A percentile compares a stretch with the other conserved stretches of the same genome.
These are phyloP conservation scores for Osedax fenrisi DNA, from an alignment of 2,888 invertebrate species.

Conservation along the genomic window DNA sequence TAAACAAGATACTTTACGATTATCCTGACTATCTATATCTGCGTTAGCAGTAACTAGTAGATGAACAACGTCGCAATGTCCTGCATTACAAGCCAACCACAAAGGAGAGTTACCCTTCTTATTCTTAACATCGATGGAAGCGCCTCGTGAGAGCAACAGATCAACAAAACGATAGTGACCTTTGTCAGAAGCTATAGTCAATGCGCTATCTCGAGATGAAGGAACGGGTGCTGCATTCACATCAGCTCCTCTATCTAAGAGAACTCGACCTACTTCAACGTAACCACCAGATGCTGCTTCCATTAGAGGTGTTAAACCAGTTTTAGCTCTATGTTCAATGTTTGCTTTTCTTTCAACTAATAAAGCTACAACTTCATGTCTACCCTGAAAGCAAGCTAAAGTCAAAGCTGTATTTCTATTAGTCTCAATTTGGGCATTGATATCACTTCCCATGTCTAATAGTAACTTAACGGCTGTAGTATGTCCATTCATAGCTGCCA, in stretches of 20 bases:
- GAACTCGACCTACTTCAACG: slow-evolving; percentile 88
- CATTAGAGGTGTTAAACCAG: slow-evolving; percentile 94
- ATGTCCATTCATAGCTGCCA: slow-evolving; percentile 98
- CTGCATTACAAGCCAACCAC: slow-evolving; percentile 87
- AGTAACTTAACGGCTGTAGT: slow-evolving; percentile 82
- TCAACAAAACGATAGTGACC: slow-evolving; percentile 74
- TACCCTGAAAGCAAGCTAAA: slow-evolving; percentile 94
- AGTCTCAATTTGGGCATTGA: slow-evolving; percentile 92
- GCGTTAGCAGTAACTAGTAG: slow-evolving; percentile 75
- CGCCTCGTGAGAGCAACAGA: slow-evolving; percentile 58
- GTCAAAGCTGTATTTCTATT: slow-evolving; percentile 96
- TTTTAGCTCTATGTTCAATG: slow-evolving; percentile 97
- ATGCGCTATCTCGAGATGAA: slow-evolving; percentile 88
- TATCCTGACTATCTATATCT: slow-evolving; percentile 95
- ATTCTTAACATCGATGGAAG: slow-evolving; percentile 90
- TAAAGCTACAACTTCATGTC: slow-evolving; percentile 92
- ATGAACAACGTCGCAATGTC: slow-evolving; percentile 91
- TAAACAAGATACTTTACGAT: slow-evolving; percentile 86
- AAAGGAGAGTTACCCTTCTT: slow-evolving; percentile 97
- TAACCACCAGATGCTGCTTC: slow-evolving; percentile 98
- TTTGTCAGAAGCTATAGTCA: slow-evolving; percentile 98
- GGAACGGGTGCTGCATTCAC: slow-evolving; percentile 97
- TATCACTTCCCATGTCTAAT: slow-evolving; percentile 93
- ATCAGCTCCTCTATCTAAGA: slow-evolving; percentile 90
- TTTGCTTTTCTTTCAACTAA: slow-evolving; percentile 90